Evolutionary conservation across 2,888 invertebrate genomes (phyloP).

Genomic region (Beris chalybata): DNA sequence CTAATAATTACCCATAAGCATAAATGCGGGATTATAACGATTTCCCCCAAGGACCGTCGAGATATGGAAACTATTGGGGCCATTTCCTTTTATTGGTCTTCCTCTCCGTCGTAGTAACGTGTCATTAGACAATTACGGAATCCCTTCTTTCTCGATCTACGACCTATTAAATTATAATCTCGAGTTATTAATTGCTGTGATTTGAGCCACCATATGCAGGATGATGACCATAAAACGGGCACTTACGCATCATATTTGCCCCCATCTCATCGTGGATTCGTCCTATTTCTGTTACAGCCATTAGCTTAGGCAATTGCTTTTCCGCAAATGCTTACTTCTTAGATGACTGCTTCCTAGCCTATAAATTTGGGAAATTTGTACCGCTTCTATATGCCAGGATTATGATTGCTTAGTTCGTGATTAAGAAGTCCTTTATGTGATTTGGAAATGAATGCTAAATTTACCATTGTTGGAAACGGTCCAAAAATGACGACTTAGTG

Average conservation of each 20-base stretch:
- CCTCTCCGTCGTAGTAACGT: conserved; percentile 38
- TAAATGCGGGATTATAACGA: too few relatives aligned
- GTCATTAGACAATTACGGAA: conserved; percentile 41
- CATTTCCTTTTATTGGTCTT: conserved; percentile 35
- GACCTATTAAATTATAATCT: conserved; percentile 41
- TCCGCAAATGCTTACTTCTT: conserved; percentile 8
- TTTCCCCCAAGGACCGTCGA: background rate
- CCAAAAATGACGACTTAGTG: too few relatives aligned
- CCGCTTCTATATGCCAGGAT: too few relatives aligned
- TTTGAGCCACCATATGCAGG: conserved; percentile 32
- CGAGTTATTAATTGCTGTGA: conserved; percentile 41
- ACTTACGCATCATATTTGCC: background rate
- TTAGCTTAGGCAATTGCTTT: conserved; percentile 1
- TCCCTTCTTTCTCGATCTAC: conserved; percentile 34
- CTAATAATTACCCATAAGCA: too few relatives aligned
- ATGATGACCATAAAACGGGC: conserved; percentile 5
- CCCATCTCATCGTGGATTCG: background rate
- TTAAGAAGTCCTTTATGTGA: too few relatives aligned
- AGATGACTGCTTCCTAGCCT: background rate
- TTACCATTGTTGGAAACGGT: too few relatives aligned
- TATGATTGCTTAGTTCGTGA: too few relatives aligned
- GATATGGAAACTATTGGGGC: conserved; percentile 29
- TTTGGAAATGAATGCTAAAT: too few relatives aligned
- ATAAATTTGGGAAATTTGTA: too few relatives aligned
- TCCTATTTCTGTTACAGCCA: conserved; percentile 6